phyloP scores from a whole-genome alignment of 2,113 vertebrate species.

The Xiphophorus maculatus region DNA sequence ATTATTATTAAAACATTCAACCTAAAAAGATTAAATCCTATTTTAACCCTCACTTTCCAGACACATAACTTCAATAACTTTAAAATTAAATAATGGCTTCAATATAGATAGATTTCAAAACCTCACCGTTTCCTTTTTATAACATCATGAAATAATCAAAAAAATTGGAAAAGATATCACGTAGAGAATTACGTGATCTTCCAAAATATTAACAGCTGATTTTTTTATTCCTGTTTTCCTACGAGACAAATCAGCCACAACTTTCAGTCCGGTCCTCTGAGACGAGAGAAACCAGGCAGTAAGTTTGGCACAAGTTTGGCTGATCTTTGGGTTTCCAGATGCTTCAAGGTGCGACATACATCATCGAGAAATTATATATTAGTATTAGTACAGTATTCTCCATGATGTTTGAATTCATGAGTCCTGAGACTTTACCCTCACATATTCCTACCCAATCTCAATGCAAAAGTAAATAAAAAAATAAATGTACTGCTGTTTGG shows the following conservation, averaged over 20 bases:
- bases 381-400: too few species aligned
- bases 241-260: not conserved
- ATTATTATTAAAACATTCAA: too few species aligned
- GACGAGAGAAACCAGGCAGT: not conserved
- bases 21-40: too few species aligned
- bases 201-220: slow-evolving; percentile 63
- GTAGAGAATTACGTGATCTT: slow-evolving; percentile 28
- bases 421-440: not conserved
- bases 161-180: not conserved
- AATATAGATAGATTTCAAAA: not conserved
- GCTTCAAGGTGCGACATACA: not conserved
- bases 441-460: not conserved
- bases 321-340: too few species aligned
- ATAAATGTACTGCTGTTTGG: not conserved
- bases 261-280: not conserved
- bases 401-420: too few species aligned
- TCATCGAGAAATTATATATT: not conserved
- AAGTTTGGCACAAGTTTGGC: not conserved
- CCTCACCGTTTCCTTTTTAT: not conserved
- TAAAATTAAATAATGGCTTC: not conserved
- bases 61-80: too few species aligned
- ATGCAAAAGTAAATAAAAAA: not conserved
- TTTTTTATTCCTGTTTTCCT: slow-evolving; percentile 27
- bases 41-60: too few species aligned
- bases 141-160: not conserved